Percentiles rank a stretch among this genome's conserved stretches.
Evolutionary conservation across 2,888 invertebrate genomes (phyloP).

Genomic region (Scaptomyza cyrtandrae): DNA sequence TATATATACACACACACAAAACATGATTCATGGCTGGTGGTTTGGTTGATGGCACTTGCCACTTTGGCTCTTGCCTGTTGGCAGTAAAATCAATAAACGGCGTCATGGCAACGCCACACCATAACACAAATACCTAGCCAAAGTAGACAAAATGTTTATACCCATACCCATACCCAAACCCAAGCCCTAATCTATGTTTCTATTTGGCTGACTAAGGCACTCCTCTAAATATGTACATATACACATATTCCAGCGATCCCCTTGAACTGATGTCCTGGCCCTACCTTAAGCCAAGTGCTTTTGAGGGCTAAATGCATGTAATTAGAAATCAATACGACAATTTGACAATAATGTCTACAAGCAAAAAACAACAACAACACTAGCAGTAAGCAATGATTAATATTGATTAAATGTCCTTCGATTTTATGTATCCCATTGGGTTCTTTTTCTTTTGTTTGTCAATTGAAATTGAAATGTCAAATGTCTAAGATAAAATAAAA

Average conservation of each 20-base stretch:
- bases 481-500: slow-evolving; percentile 45
- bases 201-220: slow-evolving; percentile 54
- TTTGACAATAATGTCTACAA: slow-evolving; percentile 44
- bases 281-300: slow-evolving; percentile 66
- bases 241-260: slow-evolving; percentile 1
- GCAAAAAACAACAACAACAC: neutral
- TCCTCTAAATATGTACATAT: slow-evolving; percentile 23
- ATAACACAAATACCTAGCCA: slow-evolving; percentile 64
- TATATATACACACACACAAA: slow-evolving; percentile 36
- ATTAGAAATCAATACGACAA: slow-evolving; percentile 73
- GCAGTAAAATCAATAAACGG: slow-evolving; percentile 71
- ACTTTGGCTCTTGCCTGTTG: slow-evolving; percentile 30
- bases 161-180: neutral
- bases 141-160: slow-evolving; percentile 41
- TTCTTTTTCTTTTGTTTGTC: slow-evolving; percentile 33
- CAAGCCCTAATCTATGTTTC: slow-evolving; percentile 43
- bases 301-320: slow-evolving; percentile 52
- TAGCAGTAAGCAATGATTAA: slow-evolving; percentile 1
- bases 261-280: slow-evolving; percentile 26
- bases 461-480: slow-evolving; percentile 72
- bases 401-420: slow-evolving; percentile 10
- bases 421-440: slow-evolving; percentile 28
- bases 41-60: slow-evolving; percentile 47
- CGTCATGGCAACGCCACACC: slow-evolving; percentile 72
- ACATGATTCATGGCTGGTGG: slow-evolving; percentile 70